Evolutionary conservation across 2,113 vertebrate species (phyloP).

Genomic region (Mustela nigripes): DNA sequence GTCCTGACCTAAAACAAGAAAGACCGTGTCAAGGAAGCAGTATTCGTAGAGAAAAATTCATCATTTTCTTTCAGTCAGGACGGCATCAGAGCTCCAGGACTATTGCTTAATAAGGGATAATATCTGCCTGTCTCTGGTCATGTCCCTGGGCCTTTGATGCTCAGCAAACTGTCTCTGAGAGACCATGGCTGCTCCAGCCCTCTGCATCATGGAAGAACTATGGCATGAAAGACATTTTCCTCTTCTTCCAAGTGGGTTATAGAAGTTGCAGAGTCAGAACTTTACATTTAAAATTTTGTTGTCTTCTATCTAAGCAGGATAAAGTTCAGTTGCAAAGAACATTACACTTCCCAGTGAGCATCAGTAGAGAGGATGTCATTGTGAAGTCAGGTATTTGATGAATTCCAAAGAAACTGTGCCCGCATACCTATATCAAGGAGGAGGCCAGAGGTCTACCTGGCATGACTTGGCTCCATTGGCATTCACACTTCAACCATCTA

Average conservation of each 20-base stretch:
- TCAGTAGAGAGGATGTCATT: neutral
- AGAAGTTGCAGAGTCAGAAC: neutral
- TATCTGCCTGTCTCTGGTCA: no score
- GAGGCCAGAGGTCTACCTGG: no score
- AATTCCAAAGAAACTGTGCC: neutral
- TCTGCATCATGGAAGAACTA: no score
- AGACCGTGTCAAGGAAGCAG: accelerated
- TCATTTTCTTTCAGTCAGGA: neutral
- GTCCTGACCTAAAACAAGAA: neutral
- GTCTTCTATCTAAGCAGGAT: neutral
- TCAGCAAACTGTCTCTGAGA: neutral
- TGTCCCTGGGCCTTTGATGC: neutral
- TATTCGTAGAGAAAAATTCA: accelerated
- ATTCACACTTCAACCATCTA: accelerated
- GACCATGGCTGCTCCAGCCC: neutral
- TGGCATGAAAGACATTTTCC: neutral
- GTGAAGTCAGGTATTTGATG: neutral
- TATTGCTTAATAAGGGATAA: neutral
- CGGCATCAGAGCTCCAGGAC: accelerated
- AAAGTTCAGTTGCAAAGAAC: neutral
- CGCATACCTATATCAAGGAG: accelerated
- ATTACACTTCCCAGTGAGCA: neutral
- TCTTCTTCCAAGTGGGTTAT: neutral
- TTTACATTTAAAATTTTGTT: neutral
- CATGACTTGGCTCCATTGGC: accelerated